These are phyloP conservation scores for Athene cunicularia DNA, from an alignment of 2,113 vertebrate species.

Conservation along the genomic window DNA sequence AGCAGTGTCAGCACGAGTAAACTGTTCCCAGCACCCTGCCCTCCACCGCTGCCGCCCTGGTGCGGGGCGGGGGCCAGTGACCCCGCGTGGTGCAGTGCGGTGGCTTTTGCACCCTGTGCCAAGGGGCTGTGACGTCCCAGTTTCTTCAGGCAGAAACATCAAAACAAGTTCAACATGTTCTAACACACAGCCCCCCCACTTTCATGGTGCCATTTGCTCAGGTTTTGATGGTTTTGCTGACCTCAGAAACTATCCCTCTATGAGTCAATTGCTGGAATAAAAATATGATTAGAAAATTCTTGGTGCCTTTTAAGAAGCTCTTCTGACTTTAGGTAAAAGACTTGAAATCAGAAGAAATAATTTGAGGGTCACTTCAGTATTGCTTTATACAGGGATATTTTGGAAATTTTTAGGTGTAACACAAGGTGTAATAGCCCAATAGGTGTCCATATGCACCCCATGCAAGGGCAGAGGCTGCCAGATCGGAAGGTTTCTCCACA, in stretches of 20 bases:
- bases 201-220: background rate
- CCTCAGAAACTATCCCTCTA: background rate
- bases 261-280: background rate
- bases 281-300: background rate
- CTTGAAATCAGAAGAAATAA: background rate
- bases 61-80: rapidly evolving
- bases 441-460: background rate
- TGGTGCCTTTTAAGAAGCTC: background rate
- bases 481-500: background rate
- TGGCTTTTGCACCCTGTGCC: background rate
- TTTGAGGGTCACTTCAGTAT: background rate
- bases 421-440: background rate
- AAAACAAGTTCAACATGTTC: background rate
- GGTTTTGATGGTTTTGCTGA: background rate
- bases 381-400: background rate
- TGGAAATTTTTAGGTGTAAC: background rate
- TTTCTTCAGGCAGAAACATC: background rate
- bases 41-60: background rate
- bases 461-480: background rate
- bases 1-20: background rate
- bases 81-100: rapidly evolving
- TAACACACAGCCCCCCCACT: background rate
- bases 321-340: background rate
- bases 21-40: background rate
- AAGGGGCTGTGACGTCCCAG: rapidly evolving